Conservation (phyloP, 2,113 vertebrate species). For the Pseudonaja textilis region DNA sequence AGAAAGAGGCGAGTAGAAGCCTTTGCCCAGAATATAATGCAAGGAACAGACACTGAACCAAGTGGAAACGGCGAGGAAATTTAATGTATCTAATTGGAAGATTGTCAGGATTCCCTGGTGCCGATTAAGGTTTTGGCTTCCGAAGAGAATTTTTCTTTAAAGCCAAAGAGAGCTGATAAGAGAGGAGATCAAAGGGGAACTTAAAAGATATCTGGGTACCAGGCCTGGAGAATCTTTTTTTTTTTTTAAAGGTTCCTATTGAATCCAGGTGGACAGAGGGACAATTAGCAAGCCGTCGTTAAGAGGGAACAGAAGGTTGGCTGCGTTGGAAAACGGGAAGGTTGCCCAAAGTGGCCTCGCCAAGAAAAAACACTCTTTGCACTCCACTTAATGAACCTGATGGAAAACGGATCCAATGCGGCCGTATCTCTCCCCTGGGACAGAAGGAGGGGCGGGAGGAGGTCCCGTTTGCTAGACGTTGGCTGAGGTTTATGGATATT, state of each 20-base stretch:
- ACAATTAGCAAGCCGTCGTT: not conserved
- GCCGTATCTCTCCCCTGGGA: not conserved
- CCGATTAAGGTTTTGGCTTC: not conserved
- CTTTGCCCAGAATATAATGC: not conserved
- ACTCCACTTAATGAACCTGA: not conserved
- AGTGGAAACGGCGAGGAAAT: not conserved
- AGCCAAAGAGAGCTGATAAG: not conserved
- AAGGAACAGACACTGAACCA: not conserved
- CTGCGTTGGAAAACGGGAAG: not conserved
- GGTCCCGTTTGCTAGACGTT: not conserved
- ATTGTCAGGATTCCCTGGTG: not conserved
- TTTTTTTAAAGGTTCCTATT: not conserved
- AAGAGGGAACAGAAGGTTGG: not conserved
- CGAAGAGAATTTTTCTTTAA: not conserved
- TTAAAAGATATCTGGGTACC: not conserved
- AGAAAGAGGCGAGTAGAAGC: not conserved
- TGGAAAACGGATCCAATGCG: not conserved
- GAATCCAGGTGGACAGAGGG: not conserved
- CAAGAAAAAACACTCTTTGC: not conserved
- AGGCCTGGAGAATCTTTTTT: not conserved
- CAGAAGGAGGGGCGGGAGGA: not conserved
- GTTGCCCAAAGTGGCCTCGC: not conserved
- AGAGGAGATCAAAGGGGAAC: not conserved
- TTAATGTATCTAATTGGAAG: not conserved
- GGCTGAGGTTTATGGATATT: not conserved